These are phyloP conservation scores for Ellobius talpinus DNA, from an alignment of 2,113 vertebrate species.

Conservation along the genomic window DNA sequence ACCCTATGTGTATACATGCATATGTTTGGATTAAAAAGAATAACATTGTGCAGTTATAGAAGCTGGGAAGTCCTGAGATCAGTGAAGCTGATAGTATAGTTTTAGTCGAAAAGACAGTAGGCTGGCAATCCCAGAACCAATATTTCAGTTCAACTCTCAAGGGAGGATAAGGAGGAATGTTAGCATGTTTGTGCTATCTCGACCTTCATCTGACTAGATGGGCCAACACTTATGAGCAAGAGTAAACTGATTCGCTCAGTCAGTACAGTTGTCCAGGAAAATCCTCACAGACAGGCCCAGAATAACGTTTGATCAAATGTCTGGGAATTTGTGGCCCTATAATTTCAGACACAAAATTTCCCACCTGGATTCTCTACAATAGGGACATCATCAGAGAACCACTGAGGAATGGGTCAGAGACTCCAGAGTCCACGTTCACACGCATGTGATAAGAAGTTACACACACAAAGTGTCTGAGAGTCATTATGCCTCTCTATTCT, in stretches of 20 bases:
- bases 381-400: neutral
- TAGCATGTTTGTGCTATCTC: neutral
- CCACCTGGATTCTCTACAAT: accelerated
- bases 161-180: neutral
- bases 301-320: neutral
- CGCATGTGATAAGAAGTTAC: neutral
- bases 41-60: neutral
- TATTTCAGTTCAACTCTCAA: neutral
- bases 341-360: neutral
- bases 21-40: too few relatives aligned
- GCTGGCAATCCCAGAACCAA: neutral
- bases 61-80: neutral
- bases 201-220: too few relatives aligned
- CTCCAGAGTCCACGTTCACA: neutral
- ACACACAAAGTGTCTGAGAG: neutral
- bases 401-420: neutral
- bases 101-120: neutral
- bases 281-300: neutral
- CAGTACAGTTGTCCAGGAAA: neutral
- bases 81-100: neutral
- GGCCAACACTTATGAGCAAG: neutral
- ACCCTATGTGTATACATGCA: too few relatives aligned
- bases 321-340: neutral
- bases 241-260: neutral
- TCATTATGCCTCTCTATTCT: accelerated